Base-by-base conservation (phyloP, 1,140 invertebrate species). In the Drosophila mojavensis region DNA sequence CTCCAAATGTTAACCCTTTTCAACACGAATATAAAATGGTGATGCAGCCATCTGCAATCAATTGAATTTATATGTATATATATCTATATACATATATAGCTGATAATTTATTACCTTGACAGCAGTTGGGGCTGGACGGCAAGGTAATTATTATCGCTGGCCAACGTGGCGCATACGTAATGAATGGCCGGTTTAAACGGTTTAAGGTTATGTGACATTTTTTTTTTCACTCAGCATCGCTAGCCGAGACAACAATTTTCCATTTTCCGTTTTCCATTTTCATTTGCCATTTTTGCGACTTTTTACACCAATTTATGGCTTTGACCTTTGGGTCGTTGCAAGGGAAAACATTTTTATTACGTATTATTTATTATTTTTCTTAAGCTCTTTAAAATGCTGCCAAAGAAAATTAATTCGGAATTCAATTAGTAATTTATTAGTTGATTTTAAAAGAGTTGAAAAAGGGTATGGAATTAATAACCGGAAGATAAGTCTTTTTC, bases 141-240 rank as follows among this genome's bases (percentile, higher is more conserved):
- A 63, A 63, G 78, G 75, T 85, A 86, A 85, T 86, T 86, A 86
- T 81, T 86, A 79, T 81, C 67, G 64, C 63, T 80, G 81, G 71
- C 59, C 70, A 75, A 48, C 70, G 51, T 48, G 58, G 55, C 74
- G 78, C 66, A 81, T 85, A 78, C 70, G 82, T 85, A 75, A 85
- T 67, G 68, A 86, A 86, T 86, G 75, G 36, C 43, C 41, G 54
- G 67, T 55, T 70, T 77, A 67, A 74, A 79, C 58, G 76, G 71
- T 79, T 79, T 79, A 79, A 83, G 79, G 80, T 71, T 70, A 75
- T 70, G 66, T 60, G 51, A 81, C 66, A 64, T 64, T 75, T 65
- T 70, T 64, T 39, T 24, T 33, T 61, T 15, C 45, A 24, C 41
- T 55, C 36, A 60, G 9, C 28, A 20, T 60, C 24, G 20, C 58